A percentile compares a stretch with the other conserved stretches of the same genome.
Conservation (phyloP, 2,113 vertebrate species). For the Lophius piscatorius region DNA sequence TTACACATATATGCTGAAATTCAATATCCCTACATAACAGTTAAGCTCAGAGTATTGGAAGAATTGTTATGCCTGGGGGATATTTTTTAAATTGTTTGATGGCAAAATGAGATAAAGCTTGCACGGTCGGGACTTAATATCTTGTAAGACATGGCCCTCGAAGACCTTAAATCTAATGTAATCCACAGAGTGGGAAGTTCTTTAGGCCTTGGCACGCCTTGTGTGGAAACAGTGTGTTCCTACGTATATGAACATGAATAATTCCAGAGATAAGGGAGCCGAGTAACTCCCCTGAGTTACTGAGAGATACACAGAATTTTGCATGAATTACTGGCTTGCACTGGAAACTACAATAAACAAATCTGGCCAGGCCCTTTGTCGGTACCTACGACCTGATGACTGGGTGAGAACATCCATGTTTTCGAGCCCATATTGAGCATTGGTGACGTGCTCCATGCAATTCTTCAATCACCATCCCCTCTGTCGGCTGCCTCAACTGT, state of each 20-base stretch:
- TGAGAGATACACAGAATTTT: too few species aligned
- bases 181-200: slow-evolving; percentile 1
- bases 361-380: too few species aligned
- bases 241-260: slow-evolving; percentile 33
- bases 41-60: slow-evolving; percentile 12
- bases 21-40: neutral
- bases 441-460: slow-evolving; percentile 4
- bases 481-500: slow-evolving; percentile 32
- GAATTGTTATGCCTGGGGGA: neutral
- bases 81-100: slow-evolving; percentile 17
- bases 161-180: slow-evolving; percentile 3
- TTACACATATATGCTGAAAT: slow-evolving; percentile 13
- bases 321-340: too few species aligned
- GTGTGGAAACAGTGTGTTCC: slow-evolving; percentile 9
- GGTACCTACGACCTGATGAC: too few species aligned
- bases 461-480: slow-evolving; percentile 43
- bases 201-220: too few species aligned
- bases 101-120: slow-evolving; percentile 35
- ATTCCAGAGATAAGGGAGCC: slow-evolving; percentile 1
- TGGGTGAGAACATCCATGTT: too few species aligned
- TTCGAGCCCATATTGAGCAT: too few species aligned
- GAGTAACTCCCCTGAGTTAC: too few species aligned
- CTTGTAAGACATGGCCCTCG: slow-evolving; percentile 16
- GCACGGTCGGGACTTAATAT: slow-evolving; percentile 5
- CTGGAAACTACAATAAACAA: too few species aligned